Conservation (phyloP, 2,797 vertebrate genomes). For the Eleutherodactylus coqui region DNA sequence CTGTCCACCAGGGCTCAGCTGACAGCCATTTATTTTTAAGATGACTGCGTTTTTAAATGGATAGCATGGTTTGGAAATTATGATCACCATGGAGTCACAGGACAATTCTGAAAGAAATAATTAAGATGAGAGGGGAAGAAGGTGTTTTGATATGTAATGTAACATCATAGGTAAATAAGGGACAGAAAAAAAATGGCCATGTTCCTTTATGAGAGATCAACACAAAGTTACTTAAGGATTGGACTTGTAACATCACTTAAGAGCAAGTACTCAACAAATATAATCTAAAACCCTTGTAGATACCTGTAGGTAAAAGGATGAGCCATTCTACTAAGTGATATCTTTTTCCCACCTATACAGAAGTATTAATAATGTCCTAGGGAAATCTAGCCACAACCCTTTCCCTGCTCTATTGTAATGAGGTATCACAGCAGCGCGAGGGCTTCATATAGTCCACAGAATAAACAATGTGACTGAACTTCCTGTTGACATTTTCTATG, state of each 20-base stretch:
- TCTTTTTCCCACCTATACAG: background rate
- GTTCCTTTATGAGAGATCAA: too few relatives aligned
- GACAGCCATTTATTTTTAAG: too few relatives aligned
- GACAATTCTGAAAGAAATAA: too few relatives aligned
- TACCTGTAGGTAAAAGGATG: background rate
- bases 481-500: background rate
- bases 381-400: background rate
- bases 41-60: too few relatives aligned
- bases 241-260: too few relatives aligned
- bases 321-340: background rate
- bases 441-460: background rate
- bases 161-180: background rate
- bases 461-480: background rate
- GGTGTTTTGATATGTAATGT: too few relatives aligned
- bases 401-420: background rate
- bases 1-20: too few relatives aligned
- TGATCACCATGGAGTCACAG: too few relatives aligned
- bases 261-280: background rate
- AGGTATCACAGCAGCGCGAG: background rate
- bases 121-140: too few relatives aligned
- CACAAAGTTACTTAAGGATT: too few relatives aligned
- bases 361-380: background rate
- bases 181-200: background rate
- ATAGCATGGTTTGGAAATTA: too few relatives aligned
- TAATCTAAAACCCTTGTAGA: background rate